Conservation (phyloP, 2,888 invertebrate species). For the Gibbula magus region DNA sequence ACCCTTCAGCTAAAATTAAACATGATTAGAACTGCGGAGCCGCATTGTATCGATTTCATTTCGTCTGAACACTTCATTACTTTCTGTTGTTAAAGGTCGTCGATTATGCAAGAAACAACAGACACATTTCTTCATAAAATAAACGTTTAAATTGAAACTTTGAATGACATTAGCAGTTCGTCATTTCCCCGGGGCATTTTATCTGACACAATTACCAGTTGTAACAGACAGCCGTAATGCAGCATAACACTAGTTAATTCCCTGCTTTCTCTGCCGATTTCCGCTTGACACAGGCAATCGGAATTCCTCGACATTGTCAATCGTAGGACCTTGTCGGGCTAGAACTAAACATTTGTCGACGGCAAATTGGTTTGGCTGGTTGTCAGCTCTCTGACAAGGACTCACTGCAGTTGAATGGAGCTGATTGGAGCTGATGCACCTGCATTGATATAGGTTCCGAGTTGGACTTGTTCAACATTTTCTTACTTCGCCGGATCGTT, state of each 20-base stretch:
- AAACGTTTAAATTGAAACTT: too few species aligned
- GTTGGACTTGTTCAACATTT: slow-evolving; percentile 9
- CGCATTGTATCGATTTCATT: too few species aligned
- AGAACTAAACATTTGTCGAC: background rate
- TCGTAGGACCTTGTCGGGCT: background rate
- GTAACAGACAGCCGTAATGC: background rate
- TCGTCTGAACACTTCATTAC: too few species aligned
- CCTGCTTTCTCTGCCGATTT: background rate
- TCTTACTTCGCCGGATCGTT: slow-evolving; percentile 12
- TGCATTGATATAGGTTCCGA: slow-evolving; percentile 25
- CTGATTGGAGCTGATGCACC: slow-evolving; percentile 12
- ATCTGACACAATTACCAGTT: too few species aligned
- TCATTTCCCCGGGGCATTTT: too few species aligned
- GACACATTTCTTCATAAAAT: too few species aligned
- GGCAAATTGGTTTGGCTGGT: background rate
- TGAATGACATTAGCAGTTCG: too few species aligned
- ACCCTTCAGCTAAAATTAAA: too few species aligned
- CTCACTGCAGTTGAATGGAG: slow-evolving; percentile 25
- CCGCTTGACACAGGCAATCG: background rate
- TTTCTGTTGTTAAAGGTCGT: too few species aligned
- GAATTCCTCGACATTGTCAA: background rate
- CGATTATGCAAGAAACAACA: too few species aligned
- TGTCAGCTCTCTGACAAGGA: slow-evolving; percentile 27
- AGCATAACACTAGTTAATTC: background rate
- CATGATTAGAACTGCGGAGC: too few species aligned